A percentile compares a stretch with the other conserved stretches of the same genome.
Evolutionary conservation across 2,888 invertebrate species (phyloP).

Genomic region (Baccha elongata): DNA sequence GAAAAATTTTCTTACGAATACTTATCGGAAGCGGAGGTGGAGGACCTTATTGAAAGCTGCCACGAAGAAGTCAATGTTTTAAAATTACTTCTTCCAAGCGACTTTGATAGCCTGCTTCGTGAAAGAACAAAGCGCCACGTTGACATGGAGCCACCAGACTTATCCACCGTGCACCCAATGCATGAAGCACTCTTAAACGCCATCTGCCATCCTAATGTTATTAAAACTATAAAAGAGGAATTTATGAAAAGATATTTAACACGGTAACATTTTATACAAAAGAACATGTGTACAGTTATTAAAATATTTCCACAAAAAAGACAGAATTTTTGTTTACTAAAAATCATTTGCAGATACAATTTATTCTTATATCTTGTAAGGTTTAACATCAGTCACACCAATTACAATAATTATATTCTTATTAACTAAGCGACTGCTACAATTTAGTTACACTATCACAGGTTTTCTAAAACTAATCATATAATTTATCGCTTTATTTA

Average conservation of each 20-base stretch:
- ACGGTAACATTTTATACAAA: not conserved
- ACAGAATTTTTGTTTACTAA: not conserved
- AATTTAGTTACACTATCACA: conserved; percentile 71
- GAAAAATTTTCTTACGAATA: conserved; percentile 46
- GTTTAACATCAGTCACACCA: conserved; percentile 11
- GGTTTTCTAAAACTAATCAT: conserved; percentile 66
- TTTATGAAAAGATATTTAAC: conserved; percentile 42
- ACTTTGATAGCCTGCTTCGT: conserved; percentile 34
- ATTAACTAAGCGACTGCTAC: conserved; percentile 42
- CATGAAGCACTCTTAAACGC: conserved; percentile 56
- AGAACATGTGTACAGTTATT: not conserved
- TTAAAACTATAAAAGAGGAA: conserved; percentile 48
- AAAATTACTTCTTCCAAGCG: not conserved
- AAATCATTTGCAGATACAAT: conserved; percentile 24
- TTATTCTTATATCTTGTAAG: conserved; percentile 29
- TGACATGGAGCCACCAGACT: conserved; percentile 1
- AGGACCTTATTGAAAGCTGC: conserved; percentile 18
- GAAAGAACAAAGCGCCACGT: conserved; percentile 32
- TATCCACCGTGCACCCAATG: conserved; percentile 5
- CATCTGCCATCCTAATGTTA: conserved; percentile 53
- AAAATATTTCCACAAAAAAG: not conserved
- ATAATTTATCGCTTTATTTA: conserved; percentile 32
- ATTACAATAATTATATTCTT: conserved; percentile 17
- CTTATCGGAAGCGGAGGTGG: conserved; percentile 39
- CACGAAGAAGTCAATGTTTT: conserved; percentile 20